phyloP scores from a whole-genome alignment of 2,797 vertebrate genomes.

The Rallus crepitans region DNA sequence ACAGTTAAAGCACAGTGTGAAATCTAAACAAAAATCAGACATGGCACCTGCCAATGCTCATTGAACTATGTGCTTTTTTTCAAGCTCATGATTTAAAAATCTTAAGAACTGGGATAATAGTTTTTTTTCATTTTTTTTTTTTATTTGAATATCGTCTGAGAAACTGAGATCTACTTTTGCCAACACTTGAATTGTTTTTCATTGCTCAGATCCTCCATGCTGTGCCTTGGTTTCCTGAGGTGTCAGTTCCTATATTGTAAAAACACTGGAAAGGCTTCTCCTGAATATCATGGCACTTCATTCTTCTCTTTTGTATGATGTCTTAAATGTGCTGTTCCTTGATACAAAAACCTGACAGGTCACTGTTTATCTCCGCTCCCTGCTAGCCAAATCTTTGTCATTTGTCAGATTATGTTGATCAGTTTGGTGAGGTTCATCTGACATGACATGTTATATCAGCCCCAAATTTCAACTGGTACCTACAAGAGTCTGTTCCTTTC shows the following conservation, averaged over 20 bases:
- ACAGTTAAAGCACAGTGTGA: slow-evolving; percentile 47
- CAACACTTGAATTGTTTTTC: neutral
- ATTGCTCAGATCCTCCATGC: neutral
- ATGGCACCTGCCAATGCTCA: neutral
- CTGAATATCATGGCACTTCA: neutral
- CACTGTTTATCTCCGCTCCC: neutral
- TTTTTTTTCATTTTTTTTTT: neutral
- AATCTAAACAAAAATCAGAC: slow-evolving; percentile 53
- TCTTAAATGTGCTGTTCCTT: neutral
- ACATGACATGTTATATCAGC: neutral
- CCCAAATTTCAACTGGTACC: neutral
- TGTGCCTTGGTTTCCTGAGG: neutral
- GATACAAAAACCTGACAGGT: neutral
- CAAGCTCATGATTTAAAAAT: slow-evolving; percentile 4
- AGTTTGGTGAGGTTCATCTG: neutral
- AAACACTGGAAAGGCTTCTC: neutral
- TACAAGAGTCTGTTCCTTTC: neutral
- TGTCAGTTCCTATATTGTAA: neutral
- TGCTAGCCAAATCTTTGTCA: neutral
- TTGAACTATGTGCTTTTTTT: neutral
- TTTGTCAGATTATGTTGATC: neutral
- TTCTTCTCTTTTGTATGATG: neutral
- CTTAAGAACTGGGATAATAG: neutral
- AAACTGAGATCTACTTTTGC: neutral
- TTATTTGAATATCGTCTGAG: neutral